phyloP scores from a whole-genome alignment of 2,113 vertebrate species.

The Tetrax tetrax region DNA sequence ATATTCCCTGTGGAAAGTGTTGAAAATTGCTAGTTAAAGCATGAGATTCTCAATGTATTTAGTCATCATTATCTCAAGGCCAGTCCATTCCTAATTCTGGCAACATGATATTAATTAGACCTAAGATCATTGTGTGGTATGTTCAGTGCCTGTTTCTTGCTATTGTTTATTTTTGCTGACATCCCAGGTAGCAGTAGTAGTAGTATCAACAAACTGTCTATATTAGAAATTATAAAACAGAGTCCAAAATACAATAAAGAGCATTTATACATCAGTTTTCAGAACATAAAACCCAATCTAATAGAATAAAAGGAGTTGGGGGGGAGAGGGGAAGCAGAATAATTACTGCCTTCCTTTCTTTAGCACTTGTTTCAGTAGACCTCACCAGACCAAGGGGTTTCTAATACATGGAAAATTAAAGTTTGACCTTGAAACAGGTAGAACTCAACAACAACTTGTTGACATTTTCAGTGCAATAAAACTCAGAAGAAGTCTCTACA shows the following conservation, averaged over 20 bases:
- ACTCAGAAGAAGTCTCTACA: not conserved
- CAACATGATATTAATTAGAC: not conserved
- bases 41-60: not conserved
- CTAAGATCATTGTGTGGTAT: not conserved
- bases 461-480: not conserved
- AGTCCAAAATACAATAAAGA: not conserved
- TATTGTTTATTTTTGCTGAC: not conserved
- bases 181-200: not conserved
- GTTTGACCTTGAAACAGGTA: not conserved
- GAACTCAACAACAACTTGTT: not conserved
- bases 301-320: not conserved
- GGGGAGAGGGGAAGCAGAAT: rapidly evolving
- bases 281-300: not conserved
- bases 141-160: not conserved
- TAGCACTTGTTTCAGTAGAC: not conserved
- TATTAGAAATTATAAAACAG: not conserved
- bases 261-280: not conserved
- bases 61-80: not conserved
- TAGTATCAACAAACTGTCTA: not conserved
- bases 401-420: not conserved
- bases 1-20: not conserved
- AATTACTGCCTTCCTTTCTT: not conserved
- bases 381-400: not conserved
- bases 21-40: not conserved
- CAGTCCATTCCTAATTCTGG: not conserved